Base-by-base conservation (phyloP, 2,113 vertebrate species). In the Austrofundulus limnaeus region DNA sequence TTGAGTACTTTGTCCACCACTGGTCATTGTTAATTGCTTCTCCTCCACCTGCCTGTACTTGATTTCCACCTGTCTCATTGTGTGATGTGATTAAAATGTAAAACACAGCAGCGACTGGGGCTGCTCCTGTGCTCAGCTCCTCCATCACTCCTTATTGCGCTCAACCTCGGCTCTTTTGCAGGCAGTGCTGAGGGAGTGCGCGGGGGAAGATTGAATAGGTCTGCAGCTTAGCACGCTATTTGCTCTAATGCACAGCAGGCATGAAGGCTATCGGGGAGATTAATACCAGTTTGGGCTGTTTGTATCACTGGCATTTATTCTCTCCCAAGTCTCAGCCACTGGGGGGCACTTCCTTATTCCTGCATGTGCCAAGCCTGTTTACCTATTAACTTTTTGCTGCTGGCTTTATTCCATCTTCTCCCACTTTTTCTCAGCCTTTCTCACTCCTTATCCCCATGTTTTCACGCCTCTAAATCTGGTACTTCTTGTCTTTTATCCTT, bases 41-140 rank as follows among this genome's bases (percentile, higher is more conserved):
- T 42, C 55, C 60, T 80, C 72, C 67, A 75, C 73, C 75, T 77
- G 72, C 64, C 61, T 20, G 19, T 39, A 10, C 75, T 68, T 71
- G 84, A 85, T 85, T 85, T 82, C 78, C 70, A 72, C 83, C 83
- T 72, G 73, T 75, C 78, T 72, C 70, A 84, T 90, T 89, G 85
- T 88, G 84, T 81, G 74, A 85, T 85, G 78, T 86, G 88, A 90
- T 90, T 90, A 89, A 90, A 88, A 90, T 90, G 84, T 86, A 89
- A 85, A 90, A 70, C 25, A 55, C 80, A 39, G 64, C 65, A 41
- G 79, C 49, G 75, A 72, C 81, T 79, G 68, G 63, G 60, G 70
- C 78, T 34, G 67, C 70, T 50, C 5, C 53, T 20, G n/a, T 34
- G 8, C 70, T 53, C 46, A 16, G 15, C 76, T 84, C 74, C 81